Evolutionary conservation across 23 tunicate species (phyloP).

Genomic region (Aplidium turbinatum): DNA sequence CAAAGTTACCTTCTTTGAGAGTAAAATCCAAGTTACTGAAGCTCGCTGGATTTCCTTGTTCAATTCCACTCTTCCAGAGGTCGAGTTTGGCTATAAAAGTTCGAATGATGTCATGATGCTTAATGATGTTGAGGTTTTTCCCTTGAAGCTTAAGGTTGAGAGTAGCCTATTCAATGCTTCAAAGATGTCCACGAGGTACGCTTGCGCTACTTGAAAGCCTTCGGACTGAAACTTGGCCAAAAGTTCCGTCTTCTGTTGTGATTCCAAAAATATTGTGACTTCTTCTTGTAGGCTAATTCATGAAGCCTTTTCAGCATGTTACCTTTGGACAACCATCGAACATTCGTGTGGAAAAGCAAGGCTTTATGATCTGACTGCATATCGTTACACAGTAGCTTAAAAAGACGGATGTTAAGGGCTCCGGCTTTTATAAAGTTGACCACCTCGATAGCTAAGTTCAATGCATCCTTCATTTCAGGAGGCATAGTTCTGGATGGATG

Average conservation of each 20-base stretch:
- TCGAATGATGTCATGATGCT: slow-evolving; percentile 35
- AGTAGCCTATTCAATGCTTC: slow-evolving; percentile 35
- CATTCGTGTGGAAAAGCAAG: slow-evolving; percentile 25
- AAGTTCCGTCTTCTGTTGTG: slow-evolving; percentile 21
- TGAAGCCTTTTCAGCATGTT: slow-evolving; percentile 45
- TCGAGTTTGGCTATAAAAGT: slow-evolving; percentile 45
- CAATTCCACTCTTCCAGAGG: slow-evolving; percentile 46
- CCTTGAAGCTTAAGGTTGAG: slow-evolving; percentile 49
- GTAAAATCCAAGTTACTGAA: slow-evolving; percentile 44
- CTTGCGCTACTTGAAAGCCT: slow-evolving; percentile 46
- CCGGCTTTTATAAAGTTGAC: no score
- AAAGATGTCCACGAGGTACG: no score
- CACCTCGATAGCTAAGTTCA: no score
- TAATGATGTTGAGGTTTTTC: slow-evolving; percentile 39
- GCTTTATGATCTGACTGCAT: slow-evolving; percentile 28
- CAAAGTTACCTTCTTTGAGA: slow-evolving; percentile 26
- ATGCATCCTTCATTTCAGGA: no score
- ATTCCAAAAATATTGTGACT: slow-evolving; percentile 37
- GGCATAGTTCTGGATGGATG: no score
- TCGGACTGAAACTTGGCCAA: slow-evolving; percentile 39
- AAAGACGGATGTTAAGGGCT: slow-evolving; percentile 38
- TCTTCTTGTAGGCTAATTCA: slow-evolving; percentile 43
- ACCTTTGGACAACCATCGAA: slow-evolving; percentile 46
- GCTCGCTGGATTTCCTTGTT: slow-evolving; percentile 51
- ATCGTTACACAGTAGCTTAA: slow-evolving; percentile 38